Evolutionary conservation across 2,888 invertebrate genomes (phyloP).

Genomic region (Psylliodes chrysocephalus): DNA sequence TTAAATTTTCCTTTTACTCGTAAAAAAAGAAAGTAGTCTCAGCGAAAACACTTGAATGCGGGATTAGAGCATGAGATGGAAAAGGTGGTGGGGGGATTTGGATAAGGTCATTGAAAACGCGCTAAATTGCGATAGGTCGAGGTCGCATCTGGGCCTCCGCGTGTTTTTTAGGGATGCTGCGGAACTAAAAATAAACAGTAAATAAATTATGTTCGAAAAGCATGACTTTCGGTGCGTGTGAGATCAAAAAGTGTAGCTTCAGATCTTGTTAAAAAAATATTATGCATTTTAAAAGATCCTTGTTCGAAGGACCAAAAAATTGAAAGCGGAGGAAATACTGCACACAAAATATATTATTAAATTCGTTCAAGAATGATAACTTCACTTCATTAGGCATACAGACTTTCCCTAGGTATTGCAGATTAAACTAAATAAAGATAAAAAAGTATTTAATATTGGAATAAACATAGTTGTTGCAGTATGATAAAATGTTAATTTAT

Average conservation of each 20-base stretch:
- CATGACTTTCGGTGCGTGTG: not conserved
- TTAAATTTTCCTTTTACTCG: conserved; percentile 30
- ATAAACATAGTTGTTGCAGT: no score
- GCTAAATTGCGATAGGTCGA: conserved; percentile 12
- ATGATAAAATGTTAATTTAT: no score
- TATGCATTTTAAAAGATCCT: no score
- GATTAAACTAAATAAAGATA: no score
- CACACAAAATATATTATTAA: no score
- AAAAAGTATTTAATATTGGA: no score
- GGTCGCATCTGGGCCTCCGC: conserved; percentile 11
- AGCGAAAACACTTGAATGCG: conserved; percentile 4
- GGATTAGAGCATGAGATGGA: conserved; percentile 7
- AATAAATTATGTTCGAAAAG: not conserved
- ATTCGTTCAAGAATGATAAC: no score
- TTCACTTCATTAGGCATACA: no score
- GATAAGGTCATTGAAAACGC: conserved; percentile 17
- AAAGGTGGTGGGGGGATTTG: not conserved
- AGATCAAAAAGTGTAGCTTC: not conserved
- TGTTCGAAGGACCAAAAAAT: no score
- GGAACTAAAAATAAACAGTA: not conserved
- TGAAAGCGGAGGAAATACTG: no score
- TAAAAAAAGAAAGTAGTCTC: conserved; percentile 24
- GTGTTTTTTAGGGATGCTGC: not conserved
- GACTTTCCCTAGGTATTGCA: no score
- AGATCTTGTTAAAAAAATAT: no score